Percentiles rank a stretch among this genome's conserved stretches.
These are phyloP conservation scores for Drosophila sordidula DNA, from an alignment of 2,888 invertebrate species.

Conservation along the genomic window DNA sequence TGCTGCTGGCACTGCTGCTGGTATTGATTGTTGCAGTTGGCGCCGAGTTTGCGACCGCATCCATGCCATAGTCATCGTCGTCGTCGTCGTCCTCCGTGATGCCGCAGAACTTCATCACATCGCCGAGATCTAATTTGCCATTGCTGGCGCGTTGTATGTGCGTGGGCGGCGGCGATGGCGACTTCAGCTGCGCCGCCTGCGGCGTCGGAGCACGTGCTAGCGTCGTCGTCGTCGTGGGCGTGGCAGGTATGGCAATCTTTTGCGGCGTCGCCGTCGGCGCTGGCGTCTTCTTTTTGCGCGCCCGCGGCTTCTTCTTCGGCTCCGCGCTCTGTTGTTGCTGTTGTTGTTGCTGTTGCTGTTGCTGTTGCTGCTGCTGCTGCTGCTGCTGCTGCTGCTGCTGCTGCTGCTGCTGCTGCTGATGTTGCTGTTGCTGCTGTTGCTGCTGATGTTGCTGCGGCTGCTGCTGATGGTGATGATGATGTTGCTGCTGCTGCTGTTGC, in stretches of 20 bases:
- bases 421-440: conserved; percentile 47
- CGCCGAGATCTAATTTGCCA: conserved; percentile 88
- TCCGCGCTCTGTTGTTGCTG: conserved; percentile 54
- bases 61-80: conserved; percentile 87
- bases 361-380: conserved; percentile 51
- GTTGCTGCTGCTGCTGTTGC: conserved; percentile 55
- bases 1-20: conserved; percentile 20
- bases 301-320: conserved; percentile 77
- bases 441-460: conserved; percentile 25
- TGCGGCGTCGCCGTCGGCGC: conserved; percentile 41
- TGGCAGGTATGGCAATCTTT: conserved; percentile 59
- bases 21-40: conserved; percentile 17
- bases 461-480: too few species aligned
- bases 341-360: conserved; percentile 33
- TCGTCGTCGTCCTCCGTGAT: conserved; percentile 89
- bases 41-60: conserved; percentile 47
- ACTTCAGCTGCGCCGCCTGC: conserved; percentile 35
- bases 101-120: conserved; percentile 91
- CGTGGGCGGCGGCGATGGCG: conserved; percentile 68
- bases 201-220: conserved; percentile 28
- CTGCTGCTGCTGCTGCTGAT: conserved; percentile 47
- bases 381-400: too few species aligned
- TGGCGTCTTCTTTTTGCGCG: conserved; percentile 76
- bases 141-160: conserved; percentile 82
- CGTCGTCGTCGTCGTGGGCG: conserved; percentile 39